Evolutionary conservation across 30 jellyfish, hydroid and myxozoan species (phyloP).

Genomic region (Aurelia aurita): DNA sequence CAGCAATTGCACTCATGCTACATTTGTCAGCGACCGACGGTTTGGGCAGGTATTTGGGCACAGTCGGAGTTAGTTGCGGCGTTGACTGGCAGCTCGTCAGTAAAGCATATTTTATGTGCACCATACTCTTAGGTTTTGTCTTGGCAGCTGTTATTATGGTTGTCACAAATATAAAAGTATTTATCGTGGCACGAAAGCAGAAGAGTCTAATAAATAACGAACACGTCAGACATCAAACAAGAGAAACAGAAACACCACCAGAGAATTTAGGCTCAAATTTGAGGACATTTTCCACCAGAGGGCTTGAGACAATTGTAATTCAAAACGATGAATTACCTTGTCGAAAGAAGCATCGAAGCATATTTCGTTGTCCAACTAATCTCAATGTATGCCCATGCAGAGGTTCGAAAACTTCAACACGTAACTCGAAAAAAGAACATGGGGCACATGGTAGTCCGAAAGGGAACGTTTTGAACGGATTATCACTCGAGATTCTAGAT

Average conservation of each 20-base stretch:
- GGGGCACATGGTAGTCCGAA: too few species aligned
- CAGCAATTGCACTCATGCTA: background rate
- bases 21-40: slow-evolving; percentile 39
- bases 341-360: too few species aligned
- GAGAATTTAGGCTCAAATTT: too few species aligned
- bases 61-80: slow-evolving; percentile 34
- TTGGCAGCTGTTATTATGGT: slow-evolving; percentile 15
- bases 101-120: background rate
- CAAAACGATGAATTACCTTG: too few species aligned
- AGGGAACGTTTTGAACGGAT: too few species aligned
- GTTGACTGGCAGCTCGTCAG: slow-evolving; percentile 19
- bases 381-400: too few species aligned
- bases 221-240: background rate
- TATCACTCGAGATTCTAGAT: too few species aligned
- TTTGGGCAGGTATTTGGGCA: slow-evolving; percentile 8
- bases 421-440: too few species aligned
- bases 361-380: too few species aligned
- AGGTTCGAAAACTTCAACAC: too few species aligned
- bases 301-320: too few species aligned
- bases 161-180: slow-evolving; percentile 31
- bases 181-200: slow-evolving; percentile 34
- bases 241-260: too few species aligned
- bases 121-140: background rate
- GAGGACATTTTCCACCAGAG: background rate
- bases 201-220: background rate